These are phyloP conservation scores for Sebastolobus altivelis DNA, from an alignment of 2,797 vertebrate species.

Conservation along the genomic window DNA sequence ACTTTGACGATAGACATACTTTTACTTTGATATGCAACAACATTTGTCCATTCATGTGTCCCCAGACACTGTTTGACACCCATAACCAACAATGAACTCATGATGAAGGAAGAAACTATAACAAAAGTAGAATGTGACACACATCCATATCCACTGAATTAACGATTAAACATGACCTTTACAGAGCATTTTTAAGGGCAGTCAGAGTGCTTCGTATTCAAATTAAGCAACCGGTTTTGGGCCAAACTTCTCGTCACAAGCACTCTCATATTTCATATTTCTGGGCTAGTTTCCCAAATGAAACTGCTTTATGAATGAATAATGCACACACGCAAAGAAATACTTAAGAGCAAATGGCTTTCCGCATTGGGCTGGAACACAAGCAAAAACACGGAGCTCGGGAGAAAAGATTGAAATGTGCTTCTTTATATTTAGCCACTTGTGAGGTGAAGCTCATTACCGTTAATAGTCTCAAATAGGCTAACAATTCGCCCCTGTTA, in stretches of 20 bases:
- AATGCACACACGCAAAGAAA: slow-evolving; percentile 12
- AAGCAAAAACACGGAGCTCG: neutral
- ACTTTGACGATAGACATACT: neutral
- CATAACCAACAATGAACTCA: neutral
- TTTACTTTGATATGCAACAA: neutral
- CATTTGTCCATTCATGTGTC: neutral
- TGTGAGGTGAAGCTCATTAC: slow-evolving; percentile 51
- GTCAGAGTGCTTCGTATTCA: slow-evolving; percentile 18
- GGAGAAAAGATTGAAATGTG: slow-evolving; percentile 15
- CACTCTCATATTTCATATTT: slow-evolving; percentile 10
- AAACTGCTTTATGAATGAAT: slow-evolving; percentile 31
- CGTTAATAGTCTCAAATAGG: slow-evolving; percentile 55
- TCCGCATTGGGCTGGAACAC: neutral
- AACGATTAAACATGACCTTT: slow-evolving; percentile 8
- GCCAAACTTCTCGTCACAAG: slow-evolving; percentile 19
- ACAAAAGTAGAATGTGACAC: slow-evolving; percentile 11
- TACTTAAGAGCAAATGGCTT: slow-evolving; percentile 11
- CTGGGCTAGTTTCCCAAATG: neutral
- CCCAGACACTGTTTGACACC: neutral
- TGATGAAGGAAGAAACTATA: neutral
- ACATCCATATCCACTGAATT: slow-evolving; percentile 17
- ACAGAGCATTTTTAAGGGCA: slow-evolving; percentile 13
- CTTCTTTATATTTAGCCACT: slow-evolving; percentile 36
- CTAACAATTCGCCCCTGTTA: slow-evolving; percentile 46
- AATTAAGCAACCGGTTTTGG: slow-evolving; percentile 21